Evolutionary conservation across 2,113 vertebrate species (phyloP).

Genomic region (Isurus oxyrinchus): DNA sequence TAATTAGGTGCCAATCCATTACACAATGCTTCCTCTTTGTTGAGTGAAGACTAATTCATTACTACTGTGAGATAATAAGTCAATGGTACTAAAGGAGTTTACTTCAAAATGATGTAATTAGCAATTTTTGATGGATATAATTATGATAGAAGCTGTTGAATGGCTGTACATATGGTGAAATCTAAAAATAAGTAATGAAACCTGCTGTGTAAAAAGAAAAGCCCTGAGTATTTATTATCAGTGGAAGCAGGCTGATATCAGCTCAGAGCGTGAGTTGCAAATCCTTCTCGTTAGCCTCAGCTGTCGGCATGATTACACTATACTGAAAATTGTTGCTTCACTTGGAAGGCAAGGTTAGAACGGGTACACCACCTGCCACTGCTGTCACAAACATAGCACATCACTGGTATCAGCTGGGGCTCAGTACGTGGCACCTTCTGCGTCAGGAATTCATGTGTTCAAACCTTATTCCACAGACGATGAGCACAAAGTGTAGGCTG

Average conservation of each 20-base stretch:
- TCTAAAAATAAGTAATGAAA: slow-evolving; percentile 28
- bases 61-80: not conserved
- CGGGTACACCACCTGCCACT: not conserved
- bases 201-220: not conserved
- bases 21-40: not conserved
- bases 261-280: not conserved
- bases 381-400: not conserved
- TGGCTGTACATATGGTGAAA: slow-evolving; percentile 2
- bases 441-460: not conserved
- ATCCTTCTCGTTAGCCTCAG: not conserved
- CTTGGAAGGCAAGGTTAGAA: not conserved
- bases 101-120: slow-evolving; percentile 13
- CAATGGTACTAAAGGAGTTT: slow-evolving; percentile 16
- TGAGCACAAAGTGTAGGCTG: not conserved
- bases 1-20: not conserved
- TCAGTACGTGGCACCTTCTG: not conserved
- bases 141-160: slow-evolving; percentile 4
- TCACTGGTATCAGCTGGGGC: not conserved
- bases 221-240: not conserved
- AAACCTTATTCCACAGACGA: not conserved
- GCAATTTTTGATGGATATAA: slow-evolving; percentile 30
- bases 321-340: not conserved
- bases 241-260: not conserved
- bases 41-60: not conserved
- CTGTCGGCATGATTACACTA: not conserved